Evolutionary conservation across 2,797 vertebrate genomes (phyloP).

Genomic region (Synanceia verrucosa): DNA sequence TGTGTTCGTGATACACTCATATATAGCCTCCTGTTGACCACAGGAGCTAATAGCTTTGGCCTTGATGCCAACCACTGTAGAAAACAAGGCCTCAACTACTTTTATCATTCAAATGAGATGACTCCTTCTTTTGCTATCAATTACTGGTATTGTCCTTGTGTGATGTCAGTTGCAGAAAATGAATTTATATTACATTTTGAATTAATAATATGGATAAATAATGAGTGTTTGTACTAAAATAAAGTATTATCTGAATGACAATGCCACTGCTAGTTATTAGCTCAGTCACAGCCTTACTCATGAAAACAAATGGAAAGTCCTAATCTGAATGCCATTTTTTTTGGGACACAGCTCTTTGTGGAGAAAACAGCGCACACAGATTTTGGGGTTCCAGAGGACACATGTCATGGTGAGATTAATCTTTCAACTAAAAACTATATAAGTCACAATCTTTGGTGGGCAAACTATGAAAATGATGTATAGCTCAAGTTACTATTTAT

Average conservation of each 20-base stretch:
- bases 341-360: slow-evolving; percentile 61
- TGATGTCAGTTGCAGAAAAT: not conserved
- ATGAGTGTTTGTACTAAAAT: slow-evolving; percentile 15
- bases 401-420: slow-evolving; percentile 54
- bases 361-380: slow-evolving; percentile 48
- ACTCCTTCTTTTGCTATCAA: slow-evolving; percentile 29
- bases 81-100: not conserved
- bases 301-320: slow-evolving; percentile 55
- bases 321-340: slow-evolving; percentile 57
- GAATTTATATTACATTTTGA: not conserved
- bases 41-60: slow-evolving; percentile 40
- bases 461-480: slow-evolving; percentile 18
- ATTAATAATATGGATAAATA: not conserved
- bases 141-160: slow-evolving; percentile 10
- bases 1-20: slow-evolving; percentile 19
- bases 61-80: slow-evolving; percentile 9
- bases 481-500: slow-evolving; percentile 16
- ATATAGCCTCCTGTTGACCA: slow-evolving; percentile 27
- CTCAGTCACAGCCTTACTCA: slow-evolving; percentile 34
- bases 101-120: slow-evolving; percentile 32
- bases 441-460: slow-evolving; percentile 36
- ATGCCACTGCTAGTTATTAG: slow-evolving; percentile 47
- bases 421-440: slow-evolving; percentile 38
- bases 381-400: slow-evolving; percentile 35
- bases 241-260: slow-evolving; percentile 41